Evolutionary conservation across 2,797 vertebrate species (phyloP), one percentile per base, ranked within the genome.

Genomic region (Hirundo rustica): DNA sequence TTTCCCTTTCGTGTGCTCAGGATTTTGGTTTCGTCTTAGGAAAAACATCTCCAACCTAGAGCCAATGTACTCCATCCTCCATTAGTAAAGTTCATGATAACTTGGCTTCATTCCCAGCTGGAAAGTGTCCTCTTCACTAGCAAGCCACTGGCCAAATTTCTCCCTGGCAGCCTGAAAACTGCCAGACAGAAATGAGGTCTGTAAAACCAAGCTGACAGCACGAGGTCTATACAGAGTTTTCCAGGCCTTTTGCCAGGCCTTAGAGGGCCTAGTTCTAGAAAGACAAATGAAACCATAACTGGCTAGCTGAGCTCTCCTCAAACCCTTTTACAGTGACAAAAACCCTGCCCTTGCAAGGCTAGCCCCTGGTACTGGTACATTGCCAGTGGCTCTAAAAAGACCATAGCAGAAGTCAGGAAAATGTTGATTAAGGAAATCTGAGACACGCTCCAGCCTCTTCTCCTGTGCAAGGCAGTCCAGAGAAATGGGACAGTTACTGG

Each of bases 221-320:
- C 1, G 1, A 93, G 61, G 72, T 57, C 92, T 93, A 77, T 80
- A 82, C 71, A 73, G 93, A 87, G 38, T 89, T 96, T 96, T 95
- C 92, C 92, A 96, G 94, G 93, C 75, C 78, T 74, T 92, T 91
- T 95, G 92, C 90, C 90, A 96, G 86, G 57, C 74, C 71, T 89
- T 96, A 93, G 75, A 93, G 88, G 88, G 75, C 78, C 92, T 93
- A 87, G 84, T 91, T 96, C 93, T 91, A 95, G 76, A 80, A 93
- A 87, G 89, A 96, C 54, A 95, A 89, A 97, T 92, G 75, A 93
- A 95, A 93, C 62, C 65, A 77, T 85, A 95, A 88, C 68, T 50
- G 79, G 68, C 78, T 82, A 87, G 72, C 78, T 89, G 94, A 67
- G 68, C 65, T 87, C 34, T 91, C 30, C 18, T 80, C 38, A 74